Conservation (phyloP, 2,797 vertebrate genomes). For the Muscicapa comitata region DNA sequence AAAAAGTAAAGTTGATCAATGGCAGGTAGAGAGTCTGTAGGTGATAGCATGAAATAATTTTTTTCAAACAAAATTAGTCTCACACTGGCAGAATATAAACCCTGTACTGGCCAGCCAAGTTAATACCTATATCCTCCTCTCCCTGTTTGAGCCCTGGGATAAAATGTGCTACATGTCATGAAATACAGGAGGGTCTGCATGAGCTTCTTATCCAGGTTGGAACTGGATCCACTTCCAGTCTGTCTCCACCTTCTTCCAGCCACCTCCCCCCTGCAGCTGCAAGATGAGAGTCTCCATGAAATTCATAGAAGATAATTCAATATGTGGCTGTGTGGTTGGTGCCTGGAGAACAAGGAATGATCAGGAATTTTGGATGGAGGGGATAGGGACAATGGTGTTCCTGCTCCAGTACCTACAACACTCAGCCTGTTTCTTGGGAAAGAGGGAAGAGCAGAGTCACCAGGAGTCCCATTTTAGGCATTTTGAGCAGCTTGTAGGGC, state of each 20-base stretch:
- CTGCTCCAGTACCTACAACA: not conserved
- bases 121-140: not conserved
- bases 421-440: not conserved
- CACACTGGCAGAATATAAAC: not conserved
- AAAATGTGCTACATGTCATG: not conserved
- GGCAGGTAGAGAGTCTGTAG: not conserved
- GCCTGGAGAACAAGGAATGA: not conserved
- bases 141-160: not conserved
- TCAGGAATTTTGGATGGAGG: not conserved
- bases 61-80: not conserved
- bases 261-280: not conserved
- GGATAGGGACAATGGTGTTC: rapidly evolving
- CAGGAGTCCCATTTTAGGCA: not conserved
- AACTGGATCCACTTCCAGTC: not conserved
- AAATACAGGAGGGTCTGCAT: not conserved
- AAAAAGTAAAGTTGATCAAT: not conserved
- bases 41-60: not conserved
- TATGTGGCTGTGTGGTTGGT: rapidly evolving
- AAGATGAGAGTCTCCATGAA: not conserved
- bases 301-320: rapidly evolving
- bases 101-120: not conserved
- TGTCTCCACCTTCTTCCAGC: not conserved
- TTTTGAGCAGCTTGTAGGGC: not conserved
- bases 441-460: not conserved
- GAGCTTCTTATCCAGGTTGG: not conserved